Conservation (phyloP, 1,140 invertebrate species). For the Magallana angulata region DNA sequence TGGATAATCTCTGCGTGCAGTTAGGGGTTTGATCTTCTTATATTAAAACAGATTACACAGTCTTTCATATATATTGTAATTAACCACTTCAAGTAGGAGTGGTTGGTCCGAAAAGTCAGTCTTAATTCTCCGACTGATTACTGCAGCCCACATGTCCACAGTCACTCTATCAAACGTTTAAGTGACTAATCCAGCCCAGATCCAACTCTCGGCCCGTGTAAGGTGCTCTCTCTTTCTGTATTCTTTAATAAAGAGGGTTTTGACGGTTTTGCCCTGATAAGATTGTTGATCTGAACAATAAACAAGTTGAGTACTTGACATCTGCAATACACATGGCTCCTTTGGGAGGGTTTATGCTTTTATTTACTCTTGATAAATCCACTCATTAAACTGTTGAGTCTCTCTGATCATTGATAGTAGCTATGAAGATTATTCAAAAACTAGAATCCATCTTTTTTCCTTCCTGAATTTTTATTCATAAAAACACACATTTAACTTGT, state of each 20-base stretch:
- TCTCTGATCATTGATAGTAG: background rate
- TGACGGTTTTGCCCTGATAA: slow-evolving; percentile 3
- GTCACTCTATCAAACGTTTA: background rate
- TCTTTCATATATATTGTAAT: too few relatives aligned
- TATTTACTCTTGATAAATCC: background rate
- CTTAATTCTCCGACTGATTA: too few relatives aligned
- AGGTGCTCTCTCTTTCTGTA: background rate
- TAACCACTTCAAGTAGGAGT: too few relatives aligned
- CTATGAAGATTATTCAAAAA: too few relatives aligned
- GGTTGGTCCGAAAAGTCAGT: too few relatives aligned
- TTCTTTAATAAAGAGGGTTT: background rate
- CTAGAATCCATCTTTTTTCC: too few relatives aligned
- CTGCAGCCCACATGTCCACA: too few relatives aligned
- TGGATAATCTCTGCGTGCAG: too few relatives aligned
- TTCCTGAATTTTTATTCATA: too few relatives aligned
- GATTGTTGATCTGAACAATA: slow-evolving; percentile 28
- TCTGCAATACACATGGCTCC: background rate
- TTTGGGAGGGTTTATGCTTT: background rate
- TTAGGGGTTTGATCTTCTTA: too few relatives aligned
- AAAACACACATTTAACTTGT: too few relatives aligned
- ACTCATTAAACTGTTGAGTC: background rate
- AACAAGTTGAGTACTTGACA: slow-evolving; percentile 5
- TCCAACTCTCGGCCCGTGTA: background rate
- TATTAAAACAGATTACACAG: too few relatives aligned
- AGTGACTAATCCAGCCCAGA: background rate